Evolutionary conservation across 2,797 vertebrate genomes (phyloP), one percentile per base, ranked within the genome.

Genomic region (Smutsia gigantea): DNA sequence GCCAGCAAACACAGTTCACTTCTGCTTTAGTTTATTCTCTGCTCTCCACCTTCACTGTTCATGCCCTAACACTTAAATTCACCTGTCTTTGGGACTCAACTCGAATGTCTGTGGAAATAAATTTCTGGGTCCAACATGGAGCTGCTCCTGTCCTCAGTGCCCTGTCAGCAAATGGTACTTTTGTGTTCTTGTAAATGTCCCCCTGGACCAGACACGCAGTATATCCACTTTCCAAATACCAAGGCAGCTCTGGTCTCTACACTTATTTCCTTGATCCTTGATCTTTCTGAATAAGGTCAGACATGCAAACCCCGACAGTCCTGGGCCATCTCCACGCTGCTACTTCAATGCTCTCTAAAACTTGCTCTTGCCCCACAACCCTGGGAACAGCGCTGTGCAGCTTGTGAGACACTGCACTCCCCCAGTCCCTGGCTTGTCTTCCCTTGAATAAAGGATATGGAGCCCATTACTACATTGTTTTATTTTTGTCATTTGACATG

Each of bases 271-370:
- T 79, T 81, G 88, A 59, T 81, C 42, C 64, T 69, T 37, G 13
- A 59, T 59, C 51, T 34, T 69, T 81, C 64, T 90, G 68, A 49
- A 49, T 68, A 93, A 93, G 51, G 31, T 85, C 2, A 39, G 42
- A 51, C 61, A 51, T 3, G 21, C 74, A 81, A 23, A 3, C 37
- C 18, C 10, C 9, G 29, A 3, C 11, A 18, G 15, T 19, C 42
- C 21, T 34, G 6, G 2, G 29, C 21, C 29, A 0, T 90, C 1
- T 55, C 23, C 19, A n/a, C 2, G 0, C 39, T 51, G 34, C 59
- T 81, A 17, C 27, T 21, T 63, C 34, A 34, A 72, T 3, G 23
- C 29, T 34, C 49, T 1, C 1, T 63, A 27, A 53, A 63, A 63
- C 14, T 71, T 5, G 0, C 14, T 82, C 31, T 57, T 37, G 5